A percentile compares a stretch with the other conserved stretches of the same genome.
phyloP scores from a whole-genome alignment of 2,888 invertebrate species.

The Eupithecia pulchellata region DNA sequence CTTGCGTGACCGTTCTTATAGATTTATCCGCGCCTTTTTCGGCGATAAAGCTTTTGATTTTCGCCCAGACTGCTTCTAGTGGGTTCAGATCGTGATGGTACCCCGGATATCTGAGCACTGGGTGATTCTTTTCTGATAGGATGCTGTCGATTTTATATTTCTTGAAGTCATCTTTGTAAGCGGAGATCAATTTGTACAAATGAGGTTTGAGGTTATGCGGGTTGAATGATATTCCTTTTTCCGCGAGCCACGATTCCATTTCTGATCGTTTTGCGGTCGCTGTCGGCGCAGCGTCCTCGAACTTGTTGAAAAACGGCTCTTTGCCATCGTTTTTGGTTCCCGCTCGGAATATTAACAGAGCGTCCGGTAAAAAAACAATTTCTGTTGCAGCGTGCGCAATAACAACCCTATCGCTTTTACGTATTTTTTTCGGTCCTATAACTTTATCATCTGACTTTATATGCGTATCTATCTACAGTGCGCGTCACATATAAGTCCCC shows the following conservation, averaged over 20 bases:
- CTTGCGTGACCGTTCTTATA: slow-evolving; percentile 8
- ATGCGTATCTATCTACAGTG: slow-evolving; percentile 3
- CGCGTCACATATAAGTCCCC: too few relatives aligned
- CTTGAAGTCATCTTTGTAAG: slow-evolving; percentile 28
- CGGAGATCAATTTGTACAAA: slow-evolving; percentile 17
- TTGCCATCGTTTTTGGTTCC: slow-evolving; percentile 19
- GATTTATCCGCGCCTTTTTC: slow-evolving; percentile 18
- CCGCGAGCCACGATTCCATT: slow-evolving; percentile 27
- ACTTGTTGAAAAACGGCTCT: slow-evolving; percentile 19
- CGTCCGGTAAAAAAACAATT: slow-evolving; percentile 16
- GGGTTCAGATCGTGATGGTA: slow-evolving; percentile 30
- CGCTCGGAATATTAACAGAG: slow-evolving; percentile 21
- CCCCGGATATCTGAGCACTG: slow-evolving; percentile 22
- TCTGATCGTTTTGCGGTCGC: slow-evolving; percentile 14
- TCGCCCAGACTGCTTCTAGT: slow-evolving; percentile 26
- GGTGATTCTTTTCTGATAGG: slow-evolving; percentile 19
- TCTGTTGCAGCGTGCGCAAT: slow-evolving; percentile 26
- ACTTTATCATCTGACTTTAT: slow-evolving; percentile 9
- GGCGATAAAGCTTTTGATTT: slow-evolving; percentile 13
- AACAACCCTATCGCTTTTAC: slow-evolving; percentile 10
- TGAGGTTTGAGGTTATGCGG: slow-evolving; percentile 20
- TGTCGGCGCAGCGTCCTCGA: slow-evolving; percentile 22
- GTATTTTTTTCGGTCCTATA: not conserved
- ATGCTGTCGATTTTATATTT: slow-evolving; percentile 24
- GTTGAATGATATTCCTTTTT: slow-evolving; percentile 27